phyloP scores from a whole-genome alignment of 2,888 invertebrate species.

The Dryobotodes eremita region DNA sequence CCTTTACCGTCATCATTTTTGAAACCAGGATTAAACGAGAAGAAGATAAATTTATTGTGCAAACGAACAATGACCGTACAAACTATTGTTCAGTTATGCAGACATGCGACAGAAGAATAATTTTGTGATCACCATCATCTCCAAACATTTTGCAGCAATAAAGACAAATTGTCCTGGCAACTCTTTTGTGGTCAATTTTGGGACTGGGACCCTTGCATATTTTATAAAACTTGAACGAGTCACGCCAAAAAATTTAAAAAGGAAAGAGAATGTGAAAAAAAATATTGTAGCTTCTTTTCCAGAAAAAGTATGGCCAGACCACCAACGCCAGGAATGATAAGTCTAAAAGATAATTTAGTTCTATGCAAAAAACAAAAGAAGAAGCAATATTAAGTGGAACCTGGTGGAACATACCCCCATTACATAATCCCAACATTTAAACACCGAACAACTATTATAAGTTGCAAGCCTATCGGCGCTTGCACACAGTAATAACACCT shows the following conservation, averaged over 20 bases:
- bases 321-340: not conserved
- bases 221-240: not conserved
- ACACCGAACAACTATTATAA: constrained; percentile 22
- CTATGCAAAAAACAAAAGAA: too few species aligned
- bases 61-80: constrained; percentile 32
- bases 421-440: constrained; percentile 17
- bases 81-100: constrained; percentile 1
- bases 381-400: too few species aligned
- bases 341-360: too few species aligned
- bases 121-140: not conserved
- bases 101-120: constrained; percentile 19
- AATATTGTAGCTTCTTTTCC: not conserved
- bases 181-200: too few species aligned
- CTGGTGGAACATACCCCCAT: not conserved
- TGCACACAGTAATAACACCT: constrained; percentile 56
- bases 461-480: constrained; percentile 25
- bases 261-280: too few species aligned
- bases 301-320: not conserved
- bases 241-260: not conserved
- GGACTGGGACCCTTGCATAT: too few species aligned
- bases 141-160: not conserved
- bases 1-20: not conserved
- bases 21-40: constrained; percentile 21
- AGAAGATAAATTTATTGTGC: constrained; percentile 48
- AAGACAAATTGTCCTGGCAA: too few species aligned